Evolutionary conservation across 2,888 invertebrate genomes (phyloP), one percentile per base, ranked within the genome.

Genomic region (Caenorhabditis angaria): DNA sequence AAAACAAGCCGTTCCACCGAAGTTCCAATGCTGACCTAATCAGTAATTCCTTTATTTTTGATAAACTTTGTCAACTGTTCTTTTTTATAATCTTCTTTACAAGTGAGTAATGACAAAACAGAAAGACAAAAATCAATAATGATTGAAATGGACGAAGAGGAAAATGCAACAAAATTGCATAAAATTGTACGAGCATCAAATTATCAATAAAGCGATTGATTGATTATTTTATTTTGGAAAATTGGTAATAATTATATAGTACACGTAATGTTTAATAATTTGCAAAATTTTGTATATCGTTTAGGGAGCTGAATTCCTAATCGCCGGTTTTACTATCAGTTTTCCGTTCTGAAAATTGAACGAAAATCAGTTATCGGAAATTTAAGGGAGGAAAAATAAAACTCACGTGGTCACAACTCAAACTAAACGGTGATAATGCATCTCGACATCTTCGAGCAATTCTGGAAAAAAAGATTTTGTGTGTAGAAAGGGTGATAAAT

Each of bases 321-420:
- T 62, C 29, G 81, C 74, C 54, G 77, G 77, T 54, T 77, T 81
- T 55, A 81, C 78, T 41, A 81, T 78, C 61, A 81, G 61, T 56
- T 81, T 81, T 14, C 81, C 81, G 47, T 76, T 81, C 73, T 77
- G 69, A 47, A 77, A 70, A 27, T 18, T n/a, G n/a, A n/a, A 32
- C 10, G 14, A 8, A 27, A 56, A 35, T 29, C n/a, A 2, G 32
- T 54, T n/a, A 22, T 4, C 8, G 4, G 20, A 28, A 14, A n/a
- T 20, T 27, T 12, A 51, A 22, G 18, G 4, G 8, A 18, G 22
- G 51, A 29, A 20, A 61, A 51, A 24, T 51, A 14, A 25, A 47
- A 47, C 51, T 60, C 14, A 60, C 84, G 65, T 85, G 84, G 70
- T 85, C 85, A 72, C 85, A 85, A 59, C 85, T 85, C 53, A 85